Evolutionary conservation across 2,888 invertebrate genomes (phyloP).

Genomic region (Strigamia maritima): DNA sequence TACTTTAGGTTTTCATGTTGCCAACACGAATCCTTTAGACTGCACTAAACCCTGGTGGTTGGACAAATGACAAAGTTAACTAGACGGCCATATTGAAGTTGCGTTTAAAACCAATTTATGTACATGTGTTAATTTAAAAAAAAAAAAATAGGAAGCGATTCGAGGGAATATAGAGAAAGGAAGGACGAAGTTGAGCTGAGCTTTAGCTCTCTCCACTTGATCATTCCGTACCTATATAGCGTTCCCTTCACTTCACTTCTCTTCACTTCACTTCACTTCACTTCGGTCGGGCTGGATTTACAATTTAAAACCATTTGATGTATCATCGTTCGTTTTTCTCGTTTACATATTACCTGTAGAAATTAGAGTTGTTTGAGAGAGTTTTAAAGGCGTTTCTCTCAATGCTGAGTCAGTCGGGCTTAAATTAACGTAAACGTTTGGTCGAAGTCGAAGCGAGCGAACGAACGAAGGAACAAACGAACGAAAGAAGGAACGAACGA

Average conservation of each 20-base stretch:
- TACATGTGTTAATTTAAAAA: neutral
- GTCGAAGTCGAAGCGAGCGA: neutral
- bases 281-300: neutral
- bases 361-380: slow-evolving; percentile 13
- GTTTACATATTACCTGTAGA: neutral
- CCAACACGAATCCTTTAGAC: neutral
- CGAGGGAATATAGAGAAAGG: neutral
- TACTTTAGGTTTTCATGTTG: neutral
- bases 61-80: neutral
- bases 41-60: neutral
- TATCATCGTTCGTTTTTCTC: neutral
- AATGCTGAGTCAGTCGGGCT: slow-evolving; percentile 15
- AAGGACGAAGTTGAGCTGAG: neutral
- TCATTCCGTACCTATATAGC: neutral
- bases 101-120: neutral
- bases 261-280: no score
- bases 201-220: neutral
- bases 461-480: neutral
- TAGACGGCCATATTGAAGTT: neutral
- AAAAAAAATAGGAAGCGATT: neutral
- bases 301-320: neutral
- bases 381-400: slow-evolving; percentile 20
- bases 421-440: slow-evolving; percentile 25
- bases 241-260: no score
- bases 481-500: neutral